Conservation (phyloP, 2,113 vertebrate species). For the Pholis gunnellus region DNA sequence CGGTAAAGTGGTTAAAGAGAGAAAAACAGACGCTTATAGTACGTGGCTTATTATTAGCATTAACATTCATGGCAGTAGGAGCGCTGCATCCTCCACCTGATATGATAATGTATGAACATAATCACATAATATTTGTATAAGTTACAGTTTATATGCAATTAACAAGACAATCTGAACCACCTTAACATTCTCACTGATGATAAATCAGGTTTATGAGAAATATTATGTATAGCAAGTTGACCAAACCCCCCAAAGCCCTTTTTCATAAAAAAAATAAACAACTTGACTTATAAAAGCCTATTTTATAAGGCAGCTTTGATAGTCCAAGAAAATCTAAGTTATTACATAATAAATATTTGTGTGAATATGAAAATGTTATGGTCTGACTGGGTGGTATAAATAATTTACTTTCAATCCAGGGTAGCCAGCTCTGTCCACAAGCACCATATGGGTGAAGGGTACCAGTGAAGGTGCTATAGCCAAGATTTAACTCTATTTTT, state of each 20-base stretch:
- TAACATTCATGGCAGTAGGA: neutral
- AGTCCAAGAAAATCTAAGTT: too few relatives aligned
- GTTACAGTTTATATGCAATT: neutral
- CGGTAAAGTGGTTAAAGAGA: slow-evolving; percentile 1
- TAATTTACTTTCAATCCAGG: neutral
- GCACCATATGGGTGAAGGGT: neutral
- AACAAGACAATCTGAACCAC: neutral
- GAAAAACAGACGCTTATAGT: neutral
- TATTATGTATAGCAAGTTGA: neutral
- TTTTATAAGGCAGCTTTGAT: neutral
- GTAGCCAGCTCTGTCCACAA: neutral
- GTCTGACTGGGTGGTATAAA: neutral
- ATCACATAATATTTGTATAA: neutral
- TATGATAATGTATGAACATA: neutral
- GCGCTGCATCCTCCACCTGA: neutral
- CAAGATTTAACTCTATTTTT: neutral
- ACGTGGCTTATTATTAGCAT: neutral
- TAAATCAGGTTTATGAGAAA: neutral
- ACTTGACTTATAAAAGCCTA: neutral
- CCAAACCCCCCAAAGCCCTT: neutral
- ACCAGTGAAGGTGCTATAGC: neutral
- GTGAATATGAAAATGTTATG: slow-evolving; percentile 1
- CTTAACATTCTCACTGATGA: neutral
- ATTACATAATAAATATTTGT: neutral
- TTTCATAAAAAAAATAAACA: neutral